Base-by-base conservation (phyloP, 2,888 invertebrate genomes). In the Polylopha cassiicola region DNA sequence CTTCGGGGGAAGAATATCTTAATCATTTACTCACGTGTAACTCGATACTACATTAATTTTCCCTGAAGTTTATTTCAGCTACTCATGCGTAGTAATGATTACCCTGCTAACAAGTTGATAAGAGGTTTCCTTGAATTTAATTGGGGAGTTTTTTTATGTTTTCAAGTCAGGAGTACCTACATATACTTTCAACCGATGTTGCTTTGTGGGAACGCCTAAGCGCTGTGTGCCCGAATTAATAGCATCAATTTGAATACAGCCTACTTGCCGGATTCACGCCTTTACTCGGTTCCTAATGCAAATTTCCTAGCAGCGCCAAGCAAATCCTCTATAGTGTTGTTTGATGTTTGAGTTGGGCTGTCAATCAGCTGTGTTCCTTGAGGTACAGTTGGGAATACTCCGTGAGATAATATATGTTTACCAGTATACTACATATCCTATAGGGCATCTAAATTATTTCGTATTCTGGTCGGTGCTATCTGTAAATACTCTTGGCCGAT, bases 171-270 rank as follows among this genome's bases (percentile, higher is more conserved):
- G 13, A 4, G 11, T 9, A 15, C 16, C 11, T 24, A 8, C 33
- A n/a, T 36, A 34, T 41, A 29, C 24, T 15, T 24, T 29, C 29
- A 34, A 23, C 29, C 39, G 16, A 15, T 21, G 26, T 30, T 26
- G 29, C 41, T 68, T 61, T 61, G 55, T 47, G 39, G 52, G 56
- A 50, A 55, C 58, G 54, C 50, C 52, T 47, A 46, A 43, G 48
- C 43, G 36, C 34, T 52, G 58, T 64, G 61, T 55, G 49, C 61
- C 57, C 52, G 58, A 59, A 59, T 69, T 76, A 76, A 76, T 73
- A 63, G 64, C 65, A 58, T 66, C 69, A 72, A 74, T 78, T 79
- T 75, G 68, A 73, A 75, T 73, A 65, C 62, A 61, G 58, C 61
- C 58, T 59, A 56, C 64, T 62, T 63, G 65, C 61, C 62, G 58